Evolutionary conservation across 1,140 invertebrate genomes (phyloP).

Genomic region (Cyrtorhinus lividipennis): DNA sequence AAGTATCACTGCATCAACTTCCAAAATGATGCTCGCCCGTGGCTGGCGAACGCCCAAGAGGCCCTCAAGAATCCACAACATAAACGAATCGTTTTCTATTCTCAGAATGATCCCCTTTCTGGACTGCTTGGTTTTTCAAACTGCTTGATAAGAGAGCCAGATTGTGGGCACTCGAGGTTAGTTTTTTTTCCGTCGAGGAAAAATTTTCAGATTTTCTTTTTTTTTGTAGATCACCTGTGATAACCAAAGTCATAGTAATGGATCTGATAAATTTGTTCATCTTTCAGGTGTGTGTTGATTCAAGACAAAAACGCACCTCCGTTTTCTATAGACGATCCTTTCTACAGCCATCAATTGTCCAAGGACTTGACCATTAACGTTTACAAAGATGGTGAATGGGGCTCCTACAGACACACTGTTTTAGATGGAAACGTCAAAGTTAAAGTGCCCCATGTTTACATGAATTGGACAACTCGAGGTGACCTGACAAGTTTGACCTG

Average conservation of each 20-base stretch:
- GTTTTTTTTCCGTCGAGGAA: conserved; percentile 2
- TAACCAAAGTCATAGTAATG: not conserved
- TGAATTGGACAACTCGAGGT: conserved; percentile 60
- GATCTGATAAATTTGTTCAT: not conserved
- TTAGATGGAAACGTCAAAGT: conserved; percentile 33
- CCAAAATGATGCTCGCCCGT: not conserved
- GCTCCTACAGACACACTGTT: conserved; percentile 56
- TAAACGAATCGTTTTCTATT: conserved; percentile 37
- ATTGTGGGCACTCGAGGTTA: conserved; percentile 37
- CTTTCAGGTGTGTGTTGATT: conserved; percentile 43
- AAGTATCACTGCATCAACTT: conserved; percentile 2
- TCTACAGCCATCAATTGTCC: conserved; percentile 48
- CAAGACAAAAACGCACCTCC: conserved; percentile 45
- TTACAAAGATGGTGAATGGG: conserved; percentile 56
- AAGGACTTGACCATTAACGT: conserved; percentile 74
- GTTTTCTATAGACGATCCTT: conserved; percentile 44
- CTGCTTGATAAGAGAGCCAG: conserved; percentile 52
- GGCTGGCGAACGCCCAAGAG: conserved; percentile 30
- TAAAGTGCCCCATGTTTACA: conserved; percentile 49
- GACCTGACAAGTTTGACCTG: conserved; percentile 74
- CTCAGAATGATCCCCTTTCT: conserved; percentile 45
- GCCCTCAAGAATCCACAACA: conserved; percentile 36
- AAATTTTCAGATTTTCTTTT: not conserved
- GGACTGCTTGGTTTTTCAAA: conserved; percentile 75
- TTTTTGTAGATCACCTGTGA: too few relatives aligned